Evolutionary conservation across 2,113 vertebrate genomes (phyloP).

Genomic region (Crotalus horridus): DNA sequence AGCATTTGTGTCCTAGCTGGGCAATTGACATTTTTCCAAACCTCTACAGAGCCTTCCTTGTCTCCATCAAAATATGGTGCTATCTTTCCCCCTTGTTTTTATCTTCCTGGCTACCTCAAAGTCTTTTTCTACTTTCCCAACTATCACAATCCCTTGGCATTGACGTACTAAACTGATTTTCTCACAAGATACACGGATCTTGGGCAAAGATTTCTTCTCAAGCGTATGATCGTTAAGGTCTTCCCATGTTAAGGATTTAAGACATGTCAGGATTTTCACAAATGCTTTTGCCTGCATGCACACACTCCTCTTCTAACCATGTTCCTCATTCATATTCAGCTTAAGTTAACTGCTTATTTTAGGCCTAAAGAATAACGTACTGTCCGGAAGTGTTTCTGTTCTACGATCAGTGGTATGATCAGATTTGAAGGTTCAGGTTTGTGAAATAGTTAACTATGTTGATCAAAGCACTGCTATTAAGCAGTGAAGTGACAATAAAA

Average conservation of each 20-base stretch:
- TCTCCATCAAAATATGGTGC: conserved; percentile 70
- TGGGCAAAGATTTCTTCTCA: background rate
- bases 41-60: background rate
- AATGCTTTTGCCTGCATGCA: background rate
- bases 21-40: conserved; percentile 29
- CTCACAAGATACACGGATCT: background rate
- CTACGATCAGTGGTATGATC: background rate
- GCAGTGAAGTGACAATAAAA: background rate
- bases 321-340: background rate
- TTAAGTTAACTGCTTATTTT: background rate
- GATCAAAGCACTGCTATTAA: background rate
- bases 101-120: conserved; percentile 80
- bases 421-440: background rate
- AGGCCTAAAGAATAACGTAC: background rate
- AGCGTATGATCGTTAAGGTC: no score
- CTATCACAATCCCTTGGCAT: background rate
- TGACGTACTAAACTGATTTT: background rate
- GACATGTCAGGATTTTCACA: background rate
- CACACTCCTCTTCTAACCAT: background rate
- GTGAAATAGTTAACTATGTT: background rate
- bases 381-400: background rate
- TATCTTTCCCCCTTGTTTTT: conserved; percentile 63
- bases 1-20: background rate
- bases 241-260: background rate
- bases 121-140: conserved; percentile 9